phyloP scores from a whole-genome alignment of 92 coral and sea anemone species.

The Umimayanthus kanabou region DNA sequence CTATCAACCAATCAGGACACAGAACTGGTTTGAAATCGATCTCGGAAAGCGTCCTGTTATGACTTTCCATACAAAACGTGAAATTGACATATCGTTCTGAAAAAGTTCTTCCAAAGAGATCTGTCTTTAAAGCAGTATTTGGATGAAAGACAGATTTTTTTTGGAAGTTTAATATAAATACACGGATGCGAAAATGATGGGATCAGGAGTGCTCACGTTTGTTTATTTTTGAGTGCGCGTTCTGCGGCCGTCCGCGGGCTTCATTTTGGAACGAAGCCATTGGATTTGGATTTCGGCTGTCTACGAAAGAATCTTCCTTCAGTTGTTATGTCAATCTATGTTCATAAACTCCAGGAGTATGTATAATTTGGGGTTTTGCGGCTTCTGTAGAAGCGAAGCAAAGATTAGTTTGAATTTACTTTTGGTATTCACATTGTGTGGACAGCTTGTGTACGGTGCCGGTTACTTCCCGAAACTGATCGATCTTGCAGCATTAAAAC shows the following conservation, averaged over 20 bases:
- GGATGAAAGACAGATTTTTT: not conserved
- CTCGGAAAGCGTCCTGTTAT: constrained; percentile 29
- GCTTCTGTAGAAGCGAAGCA: not conserved
- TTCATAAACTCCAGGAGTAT: not conserved
- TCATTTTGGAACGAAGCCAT: constrained; percentile 10
- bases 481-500: constrained; percentile 73
- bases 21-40: constrained; percentile 22
- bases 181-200: not conserved
- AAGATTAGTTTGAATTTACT: constrained; percentile 40
- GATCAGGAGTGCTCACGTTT: not conserved
- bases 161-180: not conserved
- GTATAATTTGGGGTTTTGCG: not conserved
- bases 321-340: constrained; percentile 2
- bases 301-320: not conserved
- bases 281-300: not conserved
- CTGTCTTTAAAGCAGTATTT: not conserved
- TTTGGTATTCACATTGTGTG: constrained; percentile 46
- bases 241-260: not conserved
- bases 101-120: not conserved
- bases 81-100: constrained; percentile 27
- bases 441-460: constrained; percentile 34
- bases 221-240: not conserved
- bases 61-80: constrained; percentile 3
- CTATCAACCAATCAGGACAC: constrained; percentile 16
- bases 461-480: constrained; percentile 71